Base-by-base conservation (phyloP, 2,888 invertebrate species). In the Tridacna gigas region DNA sequence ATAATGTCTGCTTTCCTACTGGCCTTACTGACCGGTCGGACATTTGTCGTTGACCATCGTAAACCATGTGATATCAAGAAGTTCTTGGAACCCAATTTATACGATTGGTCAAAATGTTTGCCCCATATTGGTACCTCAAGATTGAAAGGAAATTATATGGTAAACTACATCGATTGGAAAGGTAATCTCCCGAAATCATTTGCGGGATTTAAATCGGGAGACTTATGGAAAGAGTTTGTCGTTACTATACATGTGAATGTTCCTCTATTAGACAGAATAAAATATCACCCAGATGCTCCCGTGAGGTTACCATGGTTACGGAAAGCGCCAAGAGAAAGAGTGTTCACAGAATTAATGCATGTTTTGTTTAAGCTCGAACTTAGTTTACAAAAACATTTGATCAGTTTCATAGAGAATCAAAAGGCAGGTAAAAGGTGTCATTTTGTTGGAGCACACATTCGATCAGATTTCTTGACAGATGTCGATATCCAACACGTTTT, bases 61-160 rank as follows among this genome's bases (percentile, higher is more conserved):
- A 61, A 48, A 37, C 82, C 86, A 60, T 86, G 86, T 73, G 73
- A 80, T 5, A 5, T 86, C 5, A 51, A 37, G 0, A 63, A 78
- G 20, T 80, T 78, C 71, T 28, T 86, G 25, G 60, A 67, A 11
- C 79, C 77, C 5, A 71, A 80, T 63, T 4, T 48, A 0, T 82
- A 83, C 63, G 76, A 86, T 20, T 86, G 86, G 86, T 61, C 45
- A 0, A 63, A 22, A 63, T 83, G 80, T 51, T 51, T 65, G 12
- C n/a, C 74, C 0, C 69, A 47, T 45, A 28, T 79, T 12, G 56
- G 22, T 22, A 22, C 22, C 22, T 48, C 71, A 25, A 48, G 71
- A 51, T 13, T 11, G 18, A 71, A 71, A 51, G 71, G 71, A 7
- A 48, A 25, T 71, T 51, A n/a, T 37, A 25, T 47, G 18, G 45